A percentile compares a stretch with the other conserved stretches of the same genome.
Evolutionary conservation across 2,113 vertebrate genomes (phyloP).

Genomic region (Pachypanchax playfairii): DNA sequence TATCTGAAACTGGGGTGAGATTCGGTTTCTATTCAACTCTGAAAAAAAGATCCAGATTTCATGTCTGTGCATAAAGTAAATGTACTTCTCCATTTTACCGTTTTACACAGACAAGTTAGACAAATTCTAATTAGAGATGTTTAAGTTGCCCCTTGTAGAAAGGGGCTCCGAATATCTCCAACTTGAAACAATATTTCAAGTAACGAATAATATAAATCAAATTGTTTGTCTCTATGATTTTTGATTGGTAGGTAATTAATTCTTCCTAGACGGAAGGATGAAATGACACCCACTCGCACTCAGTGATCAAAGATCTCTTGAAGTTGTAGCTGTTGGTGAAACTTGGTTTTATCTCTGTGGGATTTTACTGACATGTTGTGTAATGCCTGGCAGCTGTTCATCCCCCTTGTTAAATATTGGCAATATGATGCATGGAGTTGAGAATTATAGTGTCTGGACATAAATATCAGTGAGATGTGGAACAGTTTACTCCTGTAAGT

Average conservation of each 20-base stretch:
- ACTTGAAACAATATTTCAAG: not conserved
- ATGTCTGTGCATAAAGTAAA: not conserved
- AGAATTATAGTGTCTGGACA: not conserved
- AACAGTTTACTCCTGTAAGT: not conserved
- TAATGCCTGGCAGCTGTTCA: slow-evolving; percentile 5
- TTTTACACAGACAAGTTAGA: not conserved
- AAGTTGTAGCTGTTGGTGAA: slow-evolving; percentile 3
- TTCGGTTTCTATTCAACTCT: not conserved
- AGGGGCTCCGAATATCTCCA: not conserved
- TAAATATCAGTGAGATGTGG: slow-evolving; percentile 1
- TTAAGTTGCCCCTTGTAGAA: not conserved
- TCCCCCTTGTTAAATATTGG: not conserved
- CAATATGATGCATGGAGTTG: not conserved
- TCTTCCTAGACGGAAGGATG: slow-evolving; percentile 13
- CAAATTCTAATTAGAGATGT: not conserved
- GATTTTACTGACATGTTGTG: not conserved
- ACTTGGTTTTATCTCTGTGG: not conserved
- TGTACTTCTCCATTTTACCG: not conserved
- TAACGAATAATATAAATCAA: slow-evolving; percentile 2
- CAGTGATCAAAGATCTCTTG: slow-evolving; percentile 1
- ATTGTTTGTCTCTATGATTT: not conserved
- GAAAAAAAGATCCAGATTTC: not conserved
- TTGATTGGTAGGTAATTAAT: slow-evolving; percentile 19
- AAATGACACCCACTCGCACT: slow-evolving; percentile 10
- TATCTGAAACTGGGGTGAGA: not conserved